A percentile compares a stretch with the other conserved stretches of the same genome.
phyloP scores from a whole-genome alignment of 2,888 invertebrate genomes.

The Macroteleia sp. region DNA sequence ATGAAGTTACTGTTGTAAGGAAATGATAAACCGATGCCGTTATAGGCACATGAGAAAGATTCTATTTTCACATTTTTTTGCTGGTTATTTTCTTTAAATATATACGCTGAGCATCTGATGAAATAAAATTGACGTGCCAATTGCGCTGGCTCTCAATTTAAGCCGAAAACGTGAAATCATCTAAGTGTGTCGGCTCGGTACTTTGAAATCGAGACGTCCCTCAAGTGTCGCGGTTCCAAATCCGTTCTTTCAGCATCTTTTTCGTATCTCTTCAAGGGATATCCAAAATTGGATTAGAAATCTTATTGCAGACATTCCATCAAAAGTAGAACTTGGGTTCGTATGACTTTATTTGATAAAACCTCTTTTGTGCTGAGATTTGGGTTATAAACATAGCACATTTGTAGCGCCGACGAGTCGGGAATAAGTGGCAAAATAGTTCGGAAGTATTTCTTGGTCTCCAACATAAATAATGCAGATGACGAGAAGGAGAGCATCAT shows the following conservation, averaged over 20 bases:
- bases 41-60: slow-evolving; percentile 36
- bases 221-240: slow-evolving; percentile 45
- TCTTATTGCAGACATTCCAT: slow-evolving; percentile 31
- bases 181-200: slow-evolving; percentile 34
- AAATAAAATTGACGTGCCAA: slow-evolving; percentile 30
- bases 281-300: slow-evolving; percentile 33
- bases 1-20: slow-evolving; percentile 34
- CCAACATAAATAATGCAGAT: slow-evolving; percentile 32
- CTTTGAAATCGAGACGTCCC: slow-evolving; percentile 31
- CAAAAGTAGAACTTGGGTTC: slow-evolving; percentile 8
- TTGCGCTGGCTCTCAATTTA: slow-evolving; percentile 16
- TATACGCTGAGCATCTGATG: slow-evolving; percentile 11
- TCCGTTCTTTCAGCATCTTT: slow-evolving; percentile 45
- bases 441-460: slow-evolving; percentile 5
- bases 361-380: slow-evolving; percentile 7
- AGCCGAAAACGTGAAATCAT: slow-evolving; percentile 17
- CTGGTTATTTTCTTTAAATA: slow-evolving; percentile 38
- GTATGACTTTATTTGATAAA: slow-evolving; percentile 30
- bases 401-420: slow-evolving; percentile 9
- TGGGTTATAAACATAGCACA: slow-evolving; percentile 21
- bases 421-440: slow-evolving; percentile 14
- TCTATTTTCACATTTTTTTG: slow-evolving; percentile 41
- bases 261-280: slow-evolving; percentile 35
- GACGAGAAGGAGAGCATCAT: slow-evolving; percentile 18
- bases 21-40: slow-evolving; percentile 50